Evolutionary conservation across 1,140 invertebrate species (phyloP).

Genomic region (Littorina saxatilis): DNA sequence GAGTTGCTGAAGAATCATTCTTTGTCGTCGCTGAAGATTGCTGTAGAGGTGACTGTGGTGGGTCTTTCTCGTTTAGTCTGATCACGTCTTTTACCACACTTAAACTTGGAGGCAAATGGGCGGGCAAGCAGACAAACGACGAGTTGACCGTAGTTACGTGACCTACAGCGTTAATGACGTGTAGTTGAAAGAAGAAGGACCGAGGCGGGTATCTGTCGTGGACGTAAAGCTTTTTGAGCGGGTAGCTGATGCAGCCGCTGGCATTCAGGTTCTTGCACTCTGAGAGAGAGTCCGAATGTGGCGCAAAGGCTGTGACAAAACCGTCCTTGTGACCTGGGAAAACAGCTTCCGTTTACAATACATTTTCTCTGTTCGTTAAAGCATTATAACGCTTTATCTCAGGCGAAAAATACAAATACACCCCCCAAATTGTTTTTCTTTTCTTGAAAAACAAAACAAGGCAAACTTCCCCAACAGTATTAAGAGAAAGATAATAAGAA

Average conservation of each 20-base stretch:
- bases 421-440: too few relatives aligned
- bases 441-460: too few relatives aligned
- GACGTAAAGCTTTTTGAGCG: constrained; percentile 29
- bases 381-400: too few relatives aligned
- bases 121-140: constrained; percentile 46
- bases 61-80: too few relatives aligned
- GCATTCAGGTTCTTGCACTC: neutral
- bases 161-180: constrained; percentile 47
- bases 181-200: constrained; percentile 37
- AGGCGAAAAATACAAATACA: too few relatives aligned
- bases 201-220: constrained; percentile 14
- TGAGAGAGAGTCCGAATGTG: neutral
- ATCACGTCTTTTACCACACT: constrained; percentile 30
- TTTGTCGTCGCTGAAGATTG: too few relatives aligned
- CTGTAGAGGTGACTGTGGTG: too few relatives aligned
- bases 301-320: constrained; percentile 1
- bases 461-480: too few relatives aligned
- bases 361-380: too few relatives aligned
- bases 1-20: too few relatives aligned
- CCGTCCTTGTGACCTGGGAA: neutral
- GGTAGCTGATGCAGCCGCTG: neutral
- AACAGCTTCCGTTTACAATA: neutral
- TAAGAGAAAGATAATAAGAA: too few relatives aligned
- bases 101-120: constrained; percentile 31
- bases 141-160: constrained; percentile 36